These are phyloP conservation scores for Colistium nudipinnis DNA, from an alignment of 2,113 vertebrate genomes.

Conservation along the genomic window DNA sequence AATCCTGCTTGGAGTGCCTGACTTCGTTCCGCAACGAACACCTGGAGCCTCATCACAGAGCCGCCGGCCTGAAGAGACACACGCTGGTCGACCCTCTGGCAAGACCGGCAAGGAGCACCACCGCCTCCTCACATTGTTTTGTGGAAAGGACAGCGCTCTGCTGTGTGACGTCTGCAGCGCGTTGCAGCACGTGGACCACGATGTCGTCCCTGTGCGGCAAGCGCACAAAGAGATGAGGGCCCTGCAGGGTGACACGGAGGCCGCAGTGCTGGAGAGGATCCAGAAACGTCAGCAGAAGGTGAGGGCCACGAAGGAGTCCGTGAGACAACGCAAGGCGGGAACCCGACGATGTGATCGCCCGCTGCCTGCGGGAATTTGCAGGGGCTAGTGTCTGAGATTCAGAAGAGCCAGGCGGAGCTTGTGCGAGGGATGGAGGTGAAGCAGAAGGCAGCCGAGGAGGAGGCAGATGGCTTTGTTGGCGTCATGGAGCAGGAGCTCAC, in stretches of 20 bases:
- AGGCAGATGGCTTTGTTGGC: conserved; percentile 8
- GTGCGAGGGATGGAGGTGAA: conserved; percentile 33
- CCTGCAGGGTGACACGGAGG: conserved; percentile 19
- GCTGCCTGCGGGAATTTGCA: conserved; percentile 5
- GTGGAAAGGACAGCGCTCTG: conserved; percentile 24
- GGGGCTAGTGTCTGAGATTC: conserved; percentile 48
- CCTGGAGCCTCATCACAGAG: conserved; percentile 65
- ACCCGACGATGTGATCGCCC: neutral
- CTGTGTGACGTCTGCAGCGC: conserved; percentile 55
- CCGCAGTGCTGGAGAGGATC: conserved; percentile 41
- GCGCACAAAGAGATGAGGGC: conserved; percentile 13
- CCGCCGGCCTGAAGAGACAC: conserved; percentile 62
- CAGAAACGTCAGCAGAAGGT: conserved; percentile 44
- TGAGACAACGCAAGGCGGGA: conserved; percentile 12
- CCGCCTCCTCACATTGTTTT: conserved; percentile 32
- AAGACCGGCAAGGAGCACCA: conserved; percentile 59
- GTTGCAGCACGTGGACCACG: conserved; percentile 3
- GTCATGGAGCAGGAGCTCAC: conserved; percentile 42
- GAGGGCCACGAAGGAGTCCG: neutral
- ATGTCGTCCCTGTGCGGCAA: neutral
- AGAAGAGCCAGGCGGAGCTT: conserved; percentile 31
- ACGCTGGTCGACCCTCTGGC: conserved; percentile 44
- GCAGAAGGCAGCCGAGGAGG: conserved; percentile 44
- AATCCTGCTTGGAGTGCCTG: conserved; percentile 69
- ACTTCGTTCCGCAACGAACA: conserved; percentile 65